A percentile compares a stretch with the other conserved stretches of the same genome.
Conservation (phyloP, 2,113 vertebrate species). For the Brachyhypopomus gauderio region DNA sequence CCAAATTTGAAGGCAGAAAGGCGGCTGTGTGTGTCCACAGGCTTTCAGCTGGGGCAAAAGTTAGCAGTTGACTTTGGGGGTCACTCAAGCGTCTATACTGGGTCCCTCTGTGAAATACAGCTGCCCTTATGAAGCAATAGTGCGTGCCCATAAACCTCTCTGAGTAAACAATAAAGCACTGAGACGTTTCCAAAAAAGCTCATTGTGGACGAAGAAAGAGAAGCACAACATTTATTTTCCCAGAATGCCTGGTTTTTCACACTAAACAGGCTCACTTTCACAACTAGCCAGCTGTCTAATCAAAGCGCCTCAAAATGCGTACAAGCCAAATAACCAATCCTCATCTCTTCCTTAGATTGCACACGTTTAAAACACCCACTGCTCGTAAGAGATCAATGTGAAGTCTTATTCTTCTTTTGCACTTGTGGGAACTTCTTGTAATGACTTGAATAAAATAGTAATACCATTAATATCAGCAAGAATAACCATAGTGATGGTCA, state of each 20-base stretch:
- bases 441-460: no score
- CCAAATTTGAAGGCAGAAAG: constrained; percentile 15
- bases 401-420: no score
- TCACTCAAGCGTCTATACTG: constrained; percentile 33
- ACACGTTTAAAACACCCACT: background rate
- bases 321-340: constrained; percentile 15
- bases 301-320: background rate
- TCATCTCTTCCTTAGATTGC: background rate
- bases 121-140: constrained; percentile 13
- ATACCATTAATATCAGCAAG: no score
- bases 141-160: constrained; percentile 15
- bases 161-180: constrained; percentile 40
- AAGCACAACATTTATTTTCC: constrained; percentile 6
- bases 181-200: constrained; percentile 21
- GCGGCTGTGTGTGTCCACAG: background rate
- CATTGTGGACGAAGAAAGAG: constrained; percentile 22
- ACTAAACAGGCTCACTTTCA: constrained; percentile 18
- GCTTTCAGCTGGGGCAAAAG: constrained; percentile 7
- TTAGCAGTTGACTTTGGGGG: background rate
- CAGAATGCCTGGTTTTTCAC: constrained; percentile 26
- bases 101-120: constrained; percentile 21
- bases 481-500: no score
- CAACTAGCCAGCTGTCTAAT: constrained; percentile 17
- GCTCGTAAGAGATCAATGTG: no score
- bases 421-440: no score